Conservation (phyloP, 2,888 invertebrate genomes). For the Physocephala rufipes region DNA sequence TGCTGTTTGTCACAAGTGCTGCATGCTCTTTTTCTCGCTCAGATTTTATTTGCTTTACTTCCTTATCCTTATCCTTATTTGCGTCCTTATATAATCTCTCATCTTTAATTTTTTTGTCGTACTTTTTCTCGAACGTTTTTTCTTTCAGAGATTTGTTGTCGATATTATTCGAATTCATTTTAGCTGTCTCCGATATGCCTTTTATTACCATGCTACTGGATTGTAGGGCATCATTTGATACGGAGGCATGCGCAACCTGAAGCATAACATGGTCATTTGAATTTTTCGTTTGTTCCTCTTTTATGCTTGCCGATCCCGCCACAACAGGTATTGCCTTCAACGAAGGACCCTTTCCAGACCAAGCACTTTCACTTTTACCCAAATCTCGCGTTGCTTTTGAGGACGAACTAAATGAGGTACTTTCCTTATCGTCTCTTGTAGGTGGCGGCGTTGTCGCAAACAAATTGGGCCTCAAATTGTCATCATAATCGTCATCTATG, state of each 20-base stretch:
- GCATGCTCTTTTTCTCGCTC: conserved; percentile 45
- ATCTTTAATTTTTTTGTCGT: conserved; percentile 42
- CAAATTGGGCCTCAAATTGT: conserved; percentile 60
- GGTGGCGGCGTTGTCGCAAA: conserved; percentile 62
- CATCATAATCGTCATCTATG: conserved; percentile 64
- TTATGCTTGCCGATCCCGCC: conserved; percentile 39
- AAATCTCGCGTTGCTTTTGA: conserved; percentile 62
- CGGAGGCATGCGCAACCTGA: conserved; percentile 33
- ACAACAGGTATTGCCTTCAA: conserved; percentile 64
- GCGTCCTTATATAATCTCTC: conserved; percentile 41
- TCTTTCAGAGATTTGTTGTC: conserved; percentile 41
- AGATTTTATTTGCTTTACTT: conserved; percentile 43
- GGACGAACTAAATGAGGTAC: conserved; percentile 61
- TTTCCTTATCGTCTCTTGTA: conserved; percentile 62
- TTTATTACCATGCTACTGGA: conserved; percentile 9
- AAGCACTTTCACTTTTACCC: conserved; percentile 63
- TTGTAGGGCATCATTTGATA: conserved; percentile 44
- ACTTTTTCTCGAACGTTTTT: conserved; percentile 40
- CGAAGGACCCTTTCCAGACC: conserved; percentile 65
- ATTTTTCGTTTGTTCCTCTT: conserved; percentile 41
- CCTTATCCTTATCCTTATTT: conserved; percentile 23
- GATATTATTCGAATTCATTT: conserved; percentile 41
- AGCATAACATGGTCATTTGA: conserved; percentile 23
- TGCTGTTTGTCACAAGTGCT: conserved; percentile 33
- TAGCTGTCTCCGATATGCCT: conserved; percentile 3